phyloP scores from a whole-genome alignment of 1,140 invertebrate species.

The Ceratoteleas bidentatus region DNA sequence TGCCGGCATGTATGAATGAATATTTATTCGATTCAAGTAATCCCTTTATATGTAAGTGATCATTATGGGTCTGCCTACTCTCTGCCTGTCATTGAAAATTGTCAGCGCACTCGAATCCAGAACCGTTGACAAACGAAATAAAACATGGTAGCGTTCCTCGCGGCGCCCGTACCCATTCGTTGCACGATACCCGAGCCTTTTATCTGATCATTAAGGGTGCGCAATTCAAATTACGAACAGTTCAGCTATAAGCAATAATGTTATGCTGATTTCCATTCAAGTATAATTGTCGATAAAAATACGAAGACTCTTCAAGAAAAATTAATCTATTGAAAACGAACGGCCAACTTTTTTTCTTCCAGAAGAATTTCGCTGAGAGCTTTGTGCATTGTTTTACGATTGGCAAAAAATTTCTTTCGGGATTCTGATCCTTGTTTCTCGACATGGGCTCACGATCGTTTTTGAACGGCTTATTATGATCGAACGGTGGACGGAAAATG shows the following conservation, averaged over 20 bases:
- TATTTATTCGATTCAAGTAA: constrained; percentile 54
- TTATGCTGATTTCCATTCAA: constrained; percentile 57
- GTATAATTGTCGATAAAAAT: constrained; percentile 57
- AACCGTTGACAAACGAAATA: constrained; percentile 57
- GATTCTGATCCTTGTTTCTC: too few relatives aligned
- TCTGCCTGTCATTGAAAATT: constrained; percentile 34
- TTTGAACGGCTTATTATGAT: too few relatives aligned
- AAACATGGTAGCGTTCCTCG: constrained; percentile 44
- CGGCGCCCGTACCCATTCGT: constrained; percentile 52
- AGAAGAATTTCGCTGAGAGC: too few relatives aligned
- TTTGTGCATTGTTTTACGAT: too few relatives aligned
- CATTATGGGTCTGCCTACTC: constrained; percentile 20
- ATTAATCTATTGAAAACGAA: constrained; percentile 47
- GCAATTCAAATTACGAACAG: constrained; percentile 62
- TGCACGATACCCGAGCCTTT: constrained; percentile 50
- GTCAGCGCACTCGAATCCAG: constrained; percentile 55
- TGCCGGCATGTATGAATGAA: constrained; percentile 59
- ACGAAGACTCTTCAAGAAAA: constrained; percentile 38
- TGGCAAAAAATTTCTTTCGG: too few relatives aligned
- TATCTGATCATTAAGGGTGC: constrained; percentile 60
- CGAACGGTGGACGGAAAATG: too few relatives aligned
- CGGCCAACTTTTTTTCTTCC: neutral
- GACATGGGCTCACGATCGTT: too few relatives aligned
- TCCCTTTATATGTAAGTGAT: constrained; percentile 52
- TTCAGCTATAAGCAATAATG: constrained; percentile 61